Base-by-base conservation (phyloP, 2,888 invertebrate species). In the Toxonevra muliebris region DNA sequence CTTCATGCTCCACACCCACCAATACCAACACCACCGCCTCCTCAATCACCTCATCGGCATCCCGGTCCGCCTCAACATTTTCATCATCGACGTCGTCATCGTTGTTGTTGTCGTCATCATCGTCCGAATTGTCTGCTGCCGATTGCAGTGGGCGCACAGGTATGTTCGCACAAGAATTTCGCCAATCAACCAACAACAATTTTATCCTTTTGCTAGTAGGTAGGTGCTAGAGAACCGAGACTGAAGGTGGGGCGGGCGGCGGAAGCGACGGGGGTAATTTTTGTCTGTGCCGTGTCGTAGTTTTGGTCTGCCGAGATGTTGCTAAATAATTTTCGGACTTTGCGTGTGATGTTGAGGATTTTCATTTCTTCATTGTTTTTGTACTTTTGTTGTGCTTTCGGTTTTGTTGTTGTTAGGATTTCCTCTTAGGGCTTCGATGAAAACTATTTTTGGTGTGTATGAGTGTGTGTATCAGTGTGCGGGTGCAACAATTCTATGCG, bases 131-230 rank as follows among this genome's bases (percentile, higher is more conserved):
- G 78, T 78, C 82, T 74, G 87, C 82, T 74, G 87, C 88, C 76
- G 90, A 90, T 84, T 87, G 89, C 76, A 85, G 79, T 75, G 90
- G 89, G 75, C 86, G 90, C 79, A 87, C 90, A 87, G 91, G 91
- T 91, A 84, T 87, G 80, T 79, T 77, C 74, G 48, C 77, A 80
- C 80, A 76, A 76, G 78, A 65, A 19, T 20, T 45, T 10, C 10
- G 45, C 20, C 45, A 13, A 11, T n/a, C 40, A 61, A 50, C 40
- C 11, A 17, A 13, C 41, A 30, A 30, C 30, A 30, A 30, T 30
- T 30, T 30, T 30, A 30, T 30, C 30, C 30, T 30, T 30, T 30
- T 30, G 30, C 30, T 30, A n/a, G n/a, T n/a, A n/a, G n/a, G n/a
- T n/a, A n/a, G n/a, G n/a, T n/a, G n/a, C n/a, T n/a, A n/a, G n/a